Percentiles rank a stretch among this genome's conserved stretches.
Conservation (phyloP, 2,113 vertebrate genomes). For the Parus major region DNA sequence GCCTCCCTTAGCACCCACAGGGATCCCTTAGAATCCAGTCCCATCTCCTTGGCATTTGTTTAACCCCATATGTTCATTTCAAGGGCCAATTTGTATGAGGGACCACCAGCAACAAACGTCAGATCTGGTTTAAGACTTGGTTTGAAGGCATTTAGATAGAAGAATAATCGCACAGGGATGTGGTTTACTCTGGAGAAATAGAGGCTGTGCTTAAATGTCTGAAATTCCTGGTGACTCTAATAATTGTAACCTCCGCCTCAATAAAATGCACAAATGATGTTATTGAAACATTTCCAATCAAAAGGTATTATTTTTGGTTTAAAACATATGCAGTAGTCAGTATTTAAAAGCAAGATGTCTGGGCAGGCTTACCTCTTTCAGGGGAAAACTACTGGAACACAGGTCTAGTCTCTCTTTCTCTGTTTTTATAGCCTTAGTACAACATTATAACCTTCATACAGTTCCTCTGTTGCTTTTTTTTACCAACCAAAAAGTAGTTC, state of each 20-base stretch:
- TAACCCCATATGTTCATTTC: background rate
- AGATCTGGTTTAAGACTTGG: slow-evolving; percentile 55
- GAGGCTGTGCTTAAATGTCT: slow-evolving; percentile 75
- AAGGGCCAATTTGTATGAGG: background rate
- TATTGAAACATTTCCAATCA: slow-evolving; percentile 73
- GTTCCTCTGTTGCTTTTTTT: background rate
- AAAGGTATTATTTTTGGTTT: slow-evolving; percentile 78
- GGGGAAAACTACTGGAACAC: slow-evolving; percentile 44
- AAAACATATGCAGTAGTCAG: slow-evolving; percentile 66
- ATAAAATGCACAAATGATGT: slow-evolving; percentile 77
- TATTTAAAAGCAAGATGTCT: slow-evolving; percentile 69
- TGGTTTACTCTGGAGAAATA: slow-evolving; percentile 74
- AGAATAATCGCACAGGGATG: slow-evolving; percentile 75
- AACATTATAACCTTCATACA: background rate
- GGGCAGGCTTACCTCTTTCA: slow-evolving; percentile 66
- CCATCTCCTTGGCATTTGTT: background rate
- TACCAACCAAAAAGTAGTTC: background rate
- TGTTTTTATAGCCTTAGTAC: slow-evolving; percentile 45
- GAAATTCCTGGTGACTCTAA: slow-evolving; percentile 77
- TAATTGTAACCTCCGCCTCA: slow-evolving; percentile 75
- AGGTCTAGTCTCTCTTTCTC: slow-evolving; percentile 23
- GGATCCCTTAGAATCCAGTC: background rate
- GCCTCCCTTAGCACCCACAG: background rate
- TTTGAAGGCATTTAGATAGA: slow-evolving; percentile 76
- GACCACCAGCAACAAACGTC: slow-evolving; percentile 70